Evolutionary conservation across 35 echinoderm and acorn worm species (phyloP).

Genomic region (Apostichopus parvimensis): DNA sequence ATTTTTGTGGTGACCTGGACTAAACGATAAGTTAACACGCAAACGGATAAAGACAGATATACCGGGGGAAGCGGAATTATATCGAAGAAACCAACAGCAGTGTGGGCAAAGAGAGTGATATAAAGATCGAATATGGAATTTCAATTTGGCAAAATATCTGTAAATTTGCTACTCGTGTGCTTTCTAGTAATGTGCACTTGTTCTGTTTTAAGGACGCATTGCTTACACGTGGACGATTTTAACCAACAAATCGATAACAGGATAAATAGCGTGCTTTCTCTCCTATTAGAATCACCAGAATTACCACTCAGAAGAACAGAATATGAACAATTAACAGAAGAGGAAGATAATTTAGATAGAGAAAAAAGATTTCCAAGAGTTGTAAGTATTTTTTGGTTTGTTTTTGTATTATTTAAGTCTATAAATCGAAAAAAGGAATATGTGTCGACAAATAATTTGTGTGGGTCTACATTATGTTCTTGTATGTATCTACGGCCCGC

Average conservation of each 20-base stretch:
- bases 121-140: constrained; percentile 29
- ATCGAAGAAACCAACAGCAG: no score
- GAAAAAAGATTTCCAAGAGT: constrained; percentile 49
- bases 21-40: no score
- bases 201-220: constrained; percentile 40
- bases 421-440: no score
- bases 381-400: constrained; percentile 10
- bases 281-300: constrained; percentile 8
- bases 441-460: no score
- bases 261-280: constrained; percentile 21
- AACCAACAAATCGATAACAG: neutral
- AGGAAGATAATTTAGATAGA: constrained; percentile 32
- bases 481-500: no score
- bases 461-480: no score
- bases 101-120: neutral
- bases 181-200: constrained; percentile 42
- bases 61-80: no score
- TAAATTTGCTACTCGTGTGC: constrained; percentile 32
- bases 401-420: no score
- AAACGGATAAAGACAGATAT: no score
- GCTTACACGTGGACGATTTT: neutral
- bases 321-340: constrained; percentile 17
- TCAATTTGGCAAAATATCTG: constrained; percentile 36
- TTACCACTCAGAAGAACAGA: neutral
- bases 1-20: no score